Conservation (phyloP, 2,888 invertebrate genomes). For the Dryobotodes eremita region DNA sequence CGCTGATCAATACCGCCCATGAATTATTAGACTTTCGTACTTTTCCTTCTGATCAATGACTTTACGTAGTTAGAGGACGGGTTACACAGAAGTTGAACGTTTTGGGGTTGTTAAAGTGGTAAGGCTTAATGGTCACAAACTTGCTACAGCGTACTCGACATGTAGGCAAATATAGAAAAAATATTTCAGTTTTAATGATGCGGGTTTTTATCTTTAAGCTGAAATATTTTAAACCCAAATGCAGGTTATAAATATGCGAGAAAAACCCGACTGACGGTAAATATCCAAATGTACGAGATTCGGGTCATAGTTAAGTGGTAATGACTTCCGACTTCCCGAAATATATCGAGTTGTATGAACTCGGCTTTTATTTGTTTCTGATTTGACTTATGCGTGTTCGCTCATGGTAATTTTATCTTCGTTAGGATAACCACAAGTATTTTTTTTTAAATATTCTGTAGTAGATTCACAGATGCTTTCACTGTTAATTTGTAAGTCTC, state of each 20-base stretch:
- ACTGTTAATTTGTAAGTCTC: constrained; percentile 13
- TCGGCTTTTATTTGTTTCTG: constrained; percentile 61
- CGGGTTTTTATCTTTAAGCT: constrained; percentile 29
- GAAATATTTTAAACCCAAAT: constrained; percentile 38
- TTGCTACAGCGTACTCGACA: constrained; percentile 12
- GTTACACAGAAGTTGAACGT: background rate
- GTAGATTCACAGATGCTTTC: constrained; percentile 5
- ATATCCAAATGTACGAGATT: constrained; percentile 43
- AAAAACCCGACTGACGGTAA: constrained; percentile 43
- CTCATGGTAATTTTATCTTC: constrained; percentile 49
- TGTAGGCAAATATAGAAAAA: constrained; percentile 1
- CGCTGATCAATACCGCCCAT: constrained; percentile 47
- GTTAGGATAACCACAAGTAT: constrained; percentile 10
- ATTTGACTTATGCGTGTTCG: constrained; percentile 57
- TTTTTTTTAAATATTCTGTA: background rate
- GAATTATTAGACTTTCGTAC: constrained; percentile 39
- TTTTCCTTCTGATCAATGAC: constrained; percentile 37
- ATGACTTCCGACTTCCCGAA: constrained; percentile 61
- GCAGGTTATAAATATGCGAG: constrained; percentile 37
- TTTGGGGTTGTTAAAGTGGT: constrained; percentile 27
- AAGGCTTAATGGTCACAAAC: constrained; percentile 7
- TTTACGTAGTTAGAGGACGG: constrained; percentile 11
- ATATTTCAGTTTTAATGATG: constrained; percentile 33
- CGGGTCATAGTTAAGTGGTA: constrained; percentile 58
- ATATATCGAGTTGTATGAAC: constrained; percentile 57